Conservation (phyloP, 2,113 vertebrate species). For the Misgurnus mizolepis region DNA sequence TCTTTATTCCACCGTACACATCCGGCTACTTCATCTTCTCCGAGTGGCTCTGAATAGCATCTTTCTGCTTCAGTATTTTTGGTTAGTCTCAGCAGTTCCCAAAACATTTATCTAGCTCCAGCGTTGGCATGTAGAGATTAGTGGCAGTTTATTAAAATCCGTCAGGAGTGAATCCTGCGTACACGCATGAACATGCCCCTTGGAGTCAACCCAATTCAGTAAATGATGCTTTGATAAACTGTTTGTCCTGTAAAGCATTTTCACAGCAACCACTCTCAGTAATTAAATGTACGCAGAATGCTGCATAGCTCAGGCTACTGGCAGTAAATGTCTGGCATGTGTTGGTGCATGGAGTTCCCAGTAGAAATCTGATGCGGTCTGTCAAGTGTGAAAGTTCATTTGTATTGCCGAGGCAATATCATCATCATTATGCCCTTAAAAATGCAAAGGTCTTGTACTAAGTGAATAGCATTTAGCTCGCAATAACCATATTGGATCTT, state of each 20-base stretch:
- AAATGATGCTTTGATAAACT: conserved; percentile 53
- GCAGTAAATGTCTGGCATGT: background rate
- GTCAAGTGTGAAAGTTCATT: background rate
- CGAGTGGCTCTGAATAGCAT: background rate
- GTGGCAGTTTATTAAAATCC: conserved; percentile 40
- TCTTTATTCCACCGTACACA: background rate
- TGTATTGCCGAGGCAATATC: background rate
- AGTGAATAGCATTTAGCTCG: conserved; percentile 30
- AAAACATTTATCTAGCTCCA: conserved; percentile 12
- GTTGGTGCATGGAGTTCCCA: background rate
- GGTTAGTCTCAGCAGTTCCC: conserved; percentile 24
- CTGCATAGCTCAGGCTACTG: conserved; percentile 5
- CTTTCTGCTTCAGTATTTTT: conserved; percentile 10
- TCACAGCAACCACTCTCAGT: conserved; percentile 45
- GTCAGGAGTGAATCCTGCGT: conserved; percentile 39
- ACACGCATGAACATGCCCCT: conserved; percentile 38
- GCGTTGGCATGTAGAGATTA: conserved; percentile 24
- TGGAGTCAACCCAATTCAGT: conserved; percentile 50
- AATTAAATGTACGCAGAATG: conserved; percentile 42
- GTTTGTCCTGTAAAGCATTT: conserved; percentile 54
- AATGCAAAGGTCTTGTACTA: conserved; percentile 12
- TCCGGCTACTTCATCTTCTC: background rate
- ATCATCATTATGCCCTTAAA: background rate
- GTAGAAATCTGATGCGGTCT: background rate
- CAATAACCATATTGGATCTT: conserved; percentile 22